Base-by-base conservation (phyloP, 1,140 invertebrate species). In the Oncopodura yosiiana region DNA sequence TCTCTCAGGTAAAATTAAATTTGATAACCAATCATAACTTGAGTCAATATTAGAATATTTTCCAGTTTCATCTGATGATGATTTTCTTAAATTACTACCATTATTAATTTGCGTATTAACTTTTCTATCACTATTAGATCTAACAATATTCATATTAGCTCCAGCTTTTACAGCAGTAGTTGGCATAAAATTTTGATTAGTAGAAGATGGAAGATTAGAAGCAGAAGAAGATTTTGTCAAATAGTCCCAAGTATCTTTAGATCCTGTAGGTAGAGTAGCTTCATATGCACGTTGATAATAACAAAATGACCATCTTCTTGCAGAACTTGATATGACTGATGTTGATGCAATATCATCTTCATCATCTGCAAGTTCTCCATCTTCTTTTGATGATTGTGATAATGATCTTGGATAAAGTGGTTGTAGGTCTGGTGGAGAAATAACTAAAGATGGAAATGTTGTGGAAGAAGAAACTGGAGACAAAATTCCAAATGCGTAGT, bases 401-500 rank as follows among this genome's bases (percentile, higher is more conserved):
- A n/a, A n/a, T n/a, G n/a, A n/a, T n/a, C n/a, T n/a, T n/a, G n/a
- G n/a, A n/a, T n/a, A n/a, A n/a, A n/a, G n/a, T n/a, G n/a, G n/a
- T n/a, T n/a, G n/a, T n/a, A n/a, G n/a, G n/a, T 49, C 1, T 21
- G 46, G 14, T 37, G 36, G 27, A 49, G 38, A 24, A 49, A 12
- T 37, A 34, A 49, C 46, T 23, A 49, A 8, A 34, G 34, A 44
- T 49, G 9, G 54, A 41, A 11, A 19, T 34, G n/a, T n/a, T 12
- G 34, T 6, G 1, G 39, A 24, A 18, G 46, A 37, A 14, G 44
- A 21, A 11, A 56, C 41, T 2, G 54, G 54, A 14, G 54, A 56
- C 19, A 56, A 50, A 6, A 56, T 56, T 18, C 54, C 46, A 18
- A 43, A 56, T 24, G 54, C 54, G 21, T 56, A 56, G 27, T 54